Evolutionary conservation across 2,797 vertebrate species (phyloP).

Genomic region (Myoxocephalus aenaeus): DNA sequence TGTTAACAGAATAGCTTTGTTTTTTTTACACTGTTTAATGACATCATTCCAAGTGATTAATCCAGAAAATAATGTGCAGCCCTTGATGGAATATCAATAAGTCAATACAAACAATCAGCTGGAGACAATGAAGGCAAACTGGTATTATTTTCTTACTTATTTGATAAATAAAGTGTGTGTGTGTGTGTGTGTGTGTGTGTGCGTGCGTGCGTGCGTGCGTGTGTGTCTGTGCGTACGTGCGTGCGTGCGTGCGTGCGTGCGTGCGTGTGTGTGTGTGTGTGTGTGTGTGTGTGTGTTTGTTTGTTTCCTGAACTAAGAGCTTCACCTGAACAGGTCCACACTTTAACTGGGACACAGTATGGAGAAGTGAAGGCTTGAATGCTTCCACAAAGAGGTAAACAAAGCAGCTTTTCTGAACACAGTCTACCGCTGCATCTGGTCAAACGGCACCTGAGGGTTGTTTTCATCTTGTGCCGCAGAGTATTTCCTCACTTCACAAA

Average conservation of each 20-base stretch:
- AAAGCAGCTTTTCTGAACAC: constrained; percentile 32
- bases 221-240: neutral
- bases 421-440: constrained; percentile 42
- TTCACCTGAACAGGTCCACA: constrained; percentile 24
- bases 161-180: neutral
- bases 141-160: neutral
- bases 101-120: neutral
- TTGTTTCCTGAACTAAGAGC: neutral
- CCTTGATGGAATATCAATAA: neutral
- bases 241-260: no score
- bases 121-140: neutral
- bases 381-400: constrained; percentile 47
- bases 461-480: constrained; percentile 46
- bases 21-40: neutral
- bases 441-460: constrained; percentile 61
- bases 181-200: neutral
- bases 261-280: neutral
- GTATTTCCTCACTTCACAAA: constrained; percentile 40
- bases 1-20: neutral
- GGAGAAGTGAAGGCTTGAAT: constrained; percentile 45
- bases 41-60: neutral
- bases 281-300: neutral
- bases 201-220: neutral
- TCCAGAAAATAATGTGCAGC: neutral
- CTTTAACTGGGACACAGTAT: constrained; percentile 31